A percentile compares a stretch with the other conserved stretches of the same genome.
Evolutionary conservation across 2,797 vertebrate genomes (phyloP).

Genomic region (Alfaro cultratus): DNA sequence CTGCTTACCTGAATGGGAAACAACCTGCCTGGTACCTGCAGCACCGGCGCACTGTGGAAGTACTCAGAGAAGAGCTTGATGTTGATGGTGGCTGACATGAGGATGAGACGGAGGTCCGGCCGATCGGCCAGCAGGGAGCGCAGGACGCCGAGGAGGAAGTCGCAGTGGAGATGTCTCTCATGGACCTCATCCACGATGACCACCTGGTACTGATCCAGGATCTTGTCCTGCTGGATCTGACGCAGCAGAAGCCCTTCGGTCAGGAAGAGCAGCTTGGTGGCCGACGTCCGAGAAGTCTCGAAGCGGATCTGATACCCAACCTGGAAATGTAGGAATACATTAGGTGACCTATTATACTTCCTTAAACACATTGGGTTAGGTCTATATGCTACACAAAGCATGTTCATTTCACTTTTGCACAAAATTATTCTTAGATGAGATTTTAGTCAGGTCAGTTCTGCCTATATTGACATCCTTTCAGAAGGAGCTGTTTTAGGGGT

Average conservation of each 20-base stretch:
- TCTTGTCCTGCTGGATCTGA: conserved; percentile 86
- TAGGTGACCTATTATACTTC: not conserved
- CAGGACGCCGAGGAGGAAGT: conserved; percentile 91
- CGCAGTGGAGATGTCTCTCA: conserved; percentile 90
- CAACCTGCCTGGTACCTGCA: conserved; percentile 92
- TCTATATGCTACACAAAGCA: too few species aligned
- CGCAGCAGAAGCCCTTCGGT: conserved; percentile 92
- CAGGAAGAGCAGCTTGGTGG: conserved; percentile 89
- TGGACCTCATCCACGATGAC: conserved; percentile 93
- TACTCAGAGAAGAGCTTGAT: conserved; percentile 90
- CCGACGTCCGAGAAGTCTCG: conserved; percentile 83
- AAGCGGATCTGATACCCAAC: conserved; percentile 96
- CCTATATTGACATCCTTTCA: too few species aligned
- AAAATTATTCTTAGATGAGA: too few species aligned
- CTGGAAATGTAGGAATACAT: conserved; percentile 61
- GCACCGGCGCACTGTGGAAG: conserved; percentile 85
- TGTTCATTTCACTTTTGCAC: too few species aligned
- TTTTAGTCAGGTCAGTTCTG: too few species aligned
- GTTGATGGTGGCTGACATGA: conserved; percentile 97
- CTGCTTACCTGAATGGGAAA: conserved; percentile 88
- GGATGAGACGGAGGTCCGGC: conserved; percentile 85
- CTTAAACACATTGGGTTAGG: too few species aligned
- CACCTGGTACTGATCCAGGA: conserved; percentile 83
- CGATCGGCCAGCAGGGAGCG: conserved; percentile 79
- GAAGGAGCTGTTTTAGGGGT: too few species aligned